Evolutionary conservation across 30 jellyfish, hydroid and myxozoan species (phyloP), one percentile per base, ranked within the genome.

Genomic region (Cassiopea xamachana): DNA sequence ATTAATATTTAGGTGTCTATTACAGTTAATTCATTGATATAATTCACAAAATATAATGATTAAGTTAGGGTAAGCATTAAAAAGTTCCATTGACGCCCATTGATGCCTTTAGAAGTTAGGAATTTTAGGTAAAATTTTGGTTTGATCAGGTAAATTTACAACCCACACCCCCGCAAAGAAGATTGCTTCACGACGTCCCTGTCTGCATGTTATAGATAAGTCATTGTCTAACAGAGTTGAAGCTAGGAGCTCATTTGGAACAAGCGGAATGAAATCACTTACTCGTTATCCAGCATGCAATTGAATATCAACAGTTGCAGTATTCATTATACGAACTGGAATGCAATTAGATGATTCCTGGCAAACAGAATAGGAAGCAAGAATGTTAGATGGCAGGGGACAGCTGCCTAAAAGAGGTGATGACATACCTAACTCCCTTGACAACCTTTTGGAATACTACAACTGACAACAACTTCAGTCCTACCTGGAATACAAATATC

Each of bases 341-440:
- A 77, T 77, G 69, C 18, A 2, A 18, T 73, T 59, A 73, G 17
- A 5, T 2, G 59, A 7, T 9, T 88, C 88, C 73, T 85, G 93
- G 62, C 87, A 8, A 46, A 85, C 93, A 10, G 94, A 16, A 62
- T 67, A 75, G 51, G 88, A 87, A n/a, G 85, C 84, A 3, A 76
- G 71, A 48, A 87, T 47, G 70, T 18, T 43, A 27, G 80, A 17
- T 86, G 88, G 75, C 15, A 86, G 69, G 6, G 59, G 27, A 49
- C 72, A 1, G 60, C 87, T 75, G 58, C 44, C 93, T n/a, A 44
- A 43, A 43, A 64, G 88, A 58, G 81, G 62, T 1, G 61, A 39
- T 51, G 64, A 51, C 93, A 85, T 85, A 1, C 87, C 93, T n/a
- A 49, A 49, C 93, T 72, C 87, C 14, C 87, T 74, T 76, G 74